These are phyloP conservation scores for Drosophila robusta DNA, from an alignment of 2,888 invertebrate species.

Conservation along the genomic window DNA sequence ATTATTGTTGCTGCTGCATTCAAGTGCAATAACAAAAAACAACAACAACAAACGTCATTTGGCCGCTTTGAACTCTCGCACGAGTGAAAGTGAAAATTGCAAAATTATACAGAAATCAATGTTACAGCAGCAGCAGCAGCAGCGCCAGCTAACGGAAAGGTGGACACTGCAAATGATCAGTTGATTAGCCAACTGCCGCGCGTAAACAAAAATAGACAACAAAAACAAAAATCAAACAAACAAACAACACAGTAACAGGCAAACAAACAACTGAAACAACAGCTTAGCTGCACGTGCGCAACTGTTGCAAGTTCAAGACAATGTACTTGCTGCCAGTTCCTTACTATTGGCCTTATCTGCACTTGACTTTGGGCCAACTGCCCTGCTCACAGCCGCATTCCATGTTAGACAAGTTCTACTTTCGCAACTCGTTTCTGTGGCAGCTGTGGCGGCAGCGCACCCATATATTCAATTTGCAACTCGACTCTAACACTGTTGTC, in stretches of 20 bases:
- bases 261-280: constrained; percentile 45
- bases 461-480: constrained; percentile 71
- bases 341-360: constrained; percentile 13
- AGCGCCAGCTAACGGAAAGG: constrained; percentile 39
- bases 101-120: constrained; percentile 78
- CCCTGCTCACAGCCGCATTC: constrained; percentile 47
- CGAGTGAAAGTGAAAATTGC: constrained; percentile 83
- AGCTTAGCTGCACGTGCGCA: constrained; percentile 56
- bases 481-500: constrained; percentile 62
- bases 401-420: constrained; percentile 76
- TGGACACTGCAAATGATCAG: constrained; percentile 44
- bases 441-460: constrained; percentile 18
- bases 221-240: constrained; percentile 16
- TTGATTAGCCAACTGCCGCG: constrained; percentile 48
- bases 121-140: constrained; percentile 51
- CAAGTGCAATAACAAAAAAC: constrained; percentile 21
- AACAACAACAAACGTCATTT: constrained; percentile 46
- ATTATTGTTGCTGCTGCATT: constrained; percentile 23
- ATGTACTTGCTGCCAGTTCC: constrained; percentile 1
- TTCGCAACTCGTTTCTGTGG: constrained; percentile 70
- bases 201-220: constrained; percentile 7
- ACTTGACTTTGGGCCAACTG: constrained; percentile 43
- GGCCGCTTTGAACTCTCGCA: constrained; percentile 60
- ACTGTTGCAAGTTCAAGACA: constrained; percentile 60
- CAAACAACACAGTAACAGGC: constrained; percentile 24